Evolutionary conservation across 2,113 vertebrate genomes (phyloP).

Genomic region (Chionodraco myersi): DNA sequence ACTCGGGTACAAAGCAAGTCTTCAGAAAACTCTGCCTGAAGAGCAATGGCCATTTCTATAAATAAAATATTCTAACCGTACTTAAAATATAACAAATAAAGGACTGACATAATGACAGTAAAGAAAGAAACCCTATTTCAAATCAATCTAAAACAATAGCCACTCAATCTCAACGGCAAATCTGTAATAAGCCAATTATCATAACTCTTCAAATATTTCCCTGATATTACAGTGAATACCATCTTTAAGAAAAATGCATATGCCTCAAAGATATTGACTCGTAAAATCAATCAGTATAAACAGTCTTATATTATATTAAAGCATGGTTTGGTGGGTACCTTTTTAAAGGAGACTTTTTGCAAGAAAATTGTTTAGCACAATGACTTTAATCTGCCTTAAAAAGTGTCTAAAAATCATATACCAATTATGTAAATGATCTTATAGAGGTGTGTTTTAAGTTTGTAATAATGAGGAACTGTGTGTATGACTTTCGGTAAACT

Average conservation of each 20-base stretch:
- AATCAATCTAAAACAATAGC: background rate
- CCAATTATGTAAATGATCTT: too few species aligned
- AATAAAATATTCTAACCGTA: background rate
- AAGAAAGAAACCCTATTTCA: background rate
- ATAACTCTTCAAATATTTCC: background rate
- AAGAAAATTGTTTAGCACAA: too few species aligned
- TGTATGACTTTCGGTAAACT: too few species aligned
- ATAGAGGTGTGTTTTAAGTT: too few species aligned
- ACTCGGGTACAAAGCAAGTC: background rate
- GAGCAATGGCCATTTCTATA: background rate
- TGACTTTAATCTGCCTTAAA: background rate
- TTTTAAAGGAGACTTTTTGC: too few species aligned
- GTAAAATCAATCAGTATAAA: background rate
- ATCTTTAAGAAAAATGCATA: background rate
- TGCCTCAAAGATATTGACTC: background rate
- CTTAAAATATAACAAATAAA: background rate
- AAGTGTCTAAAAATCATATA: background rate
- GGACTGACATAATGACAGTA: background rate
- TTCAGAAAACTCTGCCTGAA: background rate
- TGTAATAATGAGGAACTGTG: too few species aligned
- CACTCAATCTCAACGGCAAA: background rate
- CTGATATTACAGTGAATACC: background rate
- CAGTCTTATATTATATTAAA: too few species aligned
- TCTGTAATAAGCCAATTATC: background rate
- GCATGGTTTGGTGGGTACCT: too few species aligned